A percentile compares a stretch with the other conserved stretches of the same genome.
These are phyloP conservation scores for Strigamia transsilvanica DNA, from an alignment of 2,888 invertebrate genomes.

Conservation along the genomic window DNA sequence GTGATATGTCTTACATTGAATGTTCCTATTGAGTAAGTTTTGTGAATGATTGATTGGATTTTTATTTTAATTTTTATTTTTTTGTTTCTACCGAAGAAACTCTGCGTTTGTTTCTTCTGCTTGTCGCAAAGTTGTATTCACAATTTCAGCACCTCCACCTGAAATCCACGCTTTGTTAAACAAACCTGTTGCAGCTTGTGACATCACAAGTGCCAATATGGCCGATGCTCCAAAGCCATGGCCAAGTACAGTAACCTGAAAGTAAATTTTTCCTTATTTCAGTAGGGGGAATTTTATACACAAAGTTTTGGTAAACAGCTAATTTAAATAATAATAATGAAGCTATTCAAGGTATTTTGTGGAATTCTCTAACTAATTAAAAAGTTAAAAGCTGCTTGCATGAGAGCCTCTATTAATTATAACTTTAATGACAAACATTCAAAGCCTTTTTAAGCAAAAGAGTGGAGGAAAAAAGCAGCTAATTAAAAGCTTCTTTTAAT, in stretches of 20 bases:
- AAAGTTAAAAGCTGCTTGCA: constrained; percentile 14
- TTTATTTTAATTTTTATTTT: no score
- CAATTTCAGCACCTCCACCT: constrained; percentile 45
- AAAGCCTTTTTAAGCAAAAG: background rate
- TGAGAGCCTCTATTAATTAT: constrained; percentile 21
- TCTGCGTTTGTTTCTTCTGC: constrained; percentile 14
- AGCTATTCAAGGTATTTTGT: background rate
- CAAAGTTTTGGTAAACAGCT: background rate
- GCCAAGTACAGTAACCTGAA: constrained; percentile 57
- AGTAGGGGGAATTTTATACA: background rate
- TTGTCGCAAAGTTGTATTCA: constrained; percentile 1
- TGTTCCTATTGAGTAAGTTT: background rate
- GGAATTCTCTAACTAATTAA: constrained; percentile 10
- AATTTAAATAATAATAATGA: background rate
- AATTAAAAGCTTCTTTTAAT: constrained; percentile 18
- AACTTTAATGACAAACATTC: constrained; percentile 15
- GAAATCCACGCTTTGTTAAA: constrained; percentile 57
- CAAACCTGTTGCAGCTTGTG: constrained; percentile 54
- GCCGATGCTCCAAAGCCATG: constrained; percentile 57
- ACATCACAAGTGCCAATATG: constrained; percentile 55
- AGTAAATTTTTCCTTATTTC: background rate
- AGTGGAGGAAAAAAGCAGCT: background rate
- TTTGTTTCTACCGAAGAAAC: constrained; percentile 38
- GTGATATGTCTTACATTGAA: background rate
- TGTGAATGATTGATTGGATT: background rate